A percentile compares a stretch with the other conserved stretches of the same genome.
Conservation (phyloP, 2,797 vertebrate species). For the Alfaro cultratus region DNA sequence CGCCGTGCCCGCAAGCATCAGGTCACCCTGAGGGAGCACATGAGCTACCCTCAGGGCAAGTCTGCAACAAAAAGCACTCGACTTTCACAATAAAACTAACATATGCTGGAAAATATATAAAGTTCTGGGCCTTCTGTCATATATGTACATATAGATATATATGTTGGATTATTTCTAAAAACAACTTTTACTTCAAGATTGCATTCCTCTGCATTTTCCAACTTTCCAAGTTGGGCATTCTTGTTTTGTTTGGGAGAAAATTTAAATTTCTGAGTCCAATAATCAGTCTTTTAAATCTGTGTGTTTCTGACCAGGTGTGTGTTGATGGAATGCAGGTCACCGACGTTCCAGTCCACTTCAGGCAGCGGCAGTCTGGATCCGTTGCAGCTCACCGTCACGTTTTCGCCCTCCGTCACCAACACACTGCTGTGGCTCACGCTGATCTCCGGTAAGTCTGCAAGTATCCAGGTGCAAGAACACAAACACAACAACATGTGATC, state of each 20-base stretch:
- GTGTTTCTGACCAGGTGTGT: constrained; percentile 94
- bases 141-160: no score
- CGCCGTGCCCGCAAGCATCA: background rate
- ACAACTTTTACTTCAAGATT: background rate
- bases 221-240: background rate
- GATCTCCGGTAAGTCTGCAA: constrained; percentile 93
- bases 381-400: constrained; percentile 93
- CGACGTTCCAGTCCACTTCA: constrained; percentile 96
- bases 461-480: constrained; percentile 27
- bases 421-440: constrained; percentile 94
- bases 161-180: background rate
- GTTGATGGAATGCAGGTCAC: constrained; percentile 93
- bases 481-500: constrained; percentile 6
- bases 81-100: background rate
- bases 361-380: constrained; percentile 93
- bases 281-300: constrained; percentile 36
- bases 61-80: background rate
- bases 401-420: constrained; percentile 91
- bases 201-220: background rate
- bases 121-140: background rate
- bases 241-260: background rate
- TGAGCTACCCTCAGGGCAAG: background rate
- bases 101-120: background rate
- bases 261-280: background rate
- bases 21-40: background rate